phyloP scores from a whole-genome alignment of 64 coral and sea anemone genomes.

The Pocillopora verrucosa region DNA sequence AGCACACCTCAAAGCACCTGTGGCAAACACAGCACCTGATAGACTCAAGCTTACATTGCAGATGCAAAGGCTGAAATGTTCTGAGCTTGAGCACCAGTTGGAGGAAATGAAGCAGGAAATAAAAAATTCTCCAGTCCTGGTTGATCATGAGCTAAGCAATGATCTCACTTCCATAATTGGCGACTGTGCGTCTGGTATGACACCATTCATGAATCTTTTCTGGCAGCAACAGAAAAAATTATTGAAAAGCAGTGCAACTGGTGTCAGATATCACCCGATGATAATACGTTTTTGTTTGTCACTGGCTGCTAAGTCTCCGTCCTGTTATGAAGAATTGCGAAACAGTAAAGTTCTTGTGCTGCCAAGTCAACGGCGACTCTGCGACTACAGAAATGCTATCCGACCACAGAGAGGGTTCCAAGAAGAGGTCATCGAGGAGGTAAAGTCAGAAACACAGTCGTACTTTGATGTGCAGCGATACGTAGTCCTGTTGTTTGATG shows the following conservation, averaged over 20 bases:
- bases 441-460: background rate
- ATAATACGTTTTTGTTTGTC: constrained; percentile 23
- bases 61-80: constrained; percentile 47
- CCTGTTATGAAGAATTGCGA: constrained; percentile 22
- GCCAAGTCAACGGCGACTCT: background rate
- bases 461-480: constrained; percentile 38
- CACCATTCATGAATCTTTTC: constrained; percentile 64
- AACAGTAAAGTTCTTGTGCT: background rate
- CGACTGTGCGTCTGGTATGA: background rate
- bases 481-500: constrained; percentile 16
- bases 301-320: constrained; percentile 14
- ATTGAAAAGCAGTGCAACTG: constrained; percentile 6
- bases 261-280: constrained; percentile 44
- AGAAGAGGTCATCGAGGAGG: background rate
- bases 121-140: constrained; percentile 1
- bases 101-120: constrained; percentile 43
- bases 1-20: constrained; percentile 42
- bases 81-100: constrained; percentile 42
- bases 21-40: constrained; percentile 39
- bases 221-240: constrained; percentile 60
- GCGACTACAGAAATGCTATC: constrained; percentile 26
- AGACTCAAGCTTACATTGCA: constrained; percentile 29
- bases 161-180: constrained; percentile 4
- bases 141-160: constrained; percentile 37
- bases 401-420: constrained; percentile 9